Evolutionary conservation across 2,888 invertebrate species (phyloP).

Genomic region (Parnassius glacialis): DNA sequence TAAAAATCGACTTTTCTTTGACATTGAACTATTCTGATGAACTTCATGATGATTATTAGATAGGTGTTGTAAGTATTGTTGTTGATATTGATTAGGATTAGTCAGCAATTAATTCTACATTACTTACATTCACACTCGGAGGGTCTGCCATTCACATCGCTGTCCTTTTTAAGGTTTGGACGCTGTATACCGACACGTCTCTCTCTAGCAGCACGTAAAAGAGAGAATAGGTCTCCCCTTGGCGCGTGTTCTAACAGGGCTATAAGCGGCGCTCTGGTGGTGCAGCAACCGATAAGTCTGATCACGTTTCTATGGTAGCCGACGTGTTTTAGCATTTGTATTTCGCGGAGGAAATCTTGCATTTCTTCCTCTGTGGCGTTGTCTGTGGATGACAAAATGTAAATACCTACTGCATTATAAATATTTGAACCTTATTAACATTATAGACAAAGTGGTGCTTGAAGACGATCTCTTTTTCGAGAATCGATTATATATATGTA

Average conservation of each 20-base stretch:
- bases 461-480: no score
- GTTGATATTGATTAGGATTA: no score
- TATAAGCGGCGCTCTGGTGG: constrained; percentile 83
- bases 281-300: constrained; percentile 87
- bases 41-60: no score
- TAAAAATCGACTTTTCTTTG: no score
- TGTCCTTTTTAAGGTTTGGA: constrained; percentile 74
- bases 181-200: constrained; percentile 46
- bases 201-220: constrained; percentile 78
- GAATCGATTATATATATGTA: no score
- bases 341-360: constrained; percentile 88
- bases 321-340: constrained; percentile 88
- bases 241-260: constrained; percentile 90
- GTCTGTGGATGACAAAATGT: constrained; percentile 49
- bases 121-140: constrained; percentile 81
- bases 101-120: background rate
- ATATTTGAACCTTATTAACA: no score
- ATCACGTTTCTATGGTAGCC: constrained; percentile 90
- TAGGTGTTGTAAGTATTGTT: no score
- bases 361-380: constrained; percentile 80
- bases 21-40: no score
- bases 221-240: constrained; percentile 86
- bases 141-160: constrained; percentile 53
- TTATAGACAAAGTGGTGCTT: no score
- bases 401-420: no score